phyloP scores from a whole-genome alignment of 2,888 invertebrate genomes.

The Beris morrisii region DNA sequence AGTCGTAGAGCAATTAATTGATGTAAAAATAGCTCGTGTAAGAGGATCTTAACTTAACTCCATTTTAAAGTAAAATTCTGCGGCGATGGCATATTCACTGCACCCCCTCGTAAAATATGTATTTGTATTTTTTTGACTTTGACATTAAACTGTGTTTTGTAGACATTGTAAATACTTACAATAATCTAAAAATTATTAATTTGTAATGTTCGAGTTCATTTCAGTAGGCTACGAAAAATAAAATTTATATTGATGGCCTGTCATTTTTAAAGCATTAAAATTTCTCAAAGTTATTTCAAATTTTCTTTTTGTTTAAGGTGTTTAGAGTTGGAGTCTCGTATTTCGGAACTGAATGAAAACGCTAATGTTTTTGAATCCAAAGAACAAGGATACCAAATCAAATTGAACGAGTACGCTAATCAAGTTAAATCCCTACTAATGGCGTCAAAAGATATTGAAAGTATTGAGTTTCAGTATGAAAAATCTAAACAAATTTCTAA shows the following conservation, averaged over 20 bases:
- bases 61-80: no score
- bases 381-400: conserved; percentile 37
- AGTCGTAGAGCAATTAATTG: no score
- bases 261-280: conserved; percentile 29
- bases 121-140: no score
- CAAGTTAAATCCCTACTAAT: conserved; percentile 20
- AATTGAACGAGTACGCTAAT: conserved; percentile 33
- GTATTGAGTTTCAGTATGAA: conserved; percentile 59
- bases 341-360: conserved; percentile 41
- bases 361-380: conserved; percentile 46
- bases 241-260: conserved; percentile 12
- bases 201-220: no score
- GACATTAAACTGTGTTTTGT: no score
- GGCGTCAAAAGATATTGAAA: conserved; percentile 46
- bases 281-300: conserved; percentile 33
- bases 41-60: no score
- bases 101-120: no score
- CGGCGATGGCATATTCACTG: no score
- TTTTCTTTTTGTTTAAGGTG: conserved; percentile 41
- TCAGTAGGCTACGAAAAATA: conserved; percentile 9
- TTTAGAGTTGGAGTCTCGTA: conserved; percentile 31
- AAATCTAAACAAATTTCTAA: conserved; percentile 59
- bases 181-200: no score
- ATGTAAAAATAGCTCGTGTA: no score
- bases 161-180: no score